Conservation (phyloP, 2,888 invertebrate genomes). For the Ceramica pisi region DNA sequence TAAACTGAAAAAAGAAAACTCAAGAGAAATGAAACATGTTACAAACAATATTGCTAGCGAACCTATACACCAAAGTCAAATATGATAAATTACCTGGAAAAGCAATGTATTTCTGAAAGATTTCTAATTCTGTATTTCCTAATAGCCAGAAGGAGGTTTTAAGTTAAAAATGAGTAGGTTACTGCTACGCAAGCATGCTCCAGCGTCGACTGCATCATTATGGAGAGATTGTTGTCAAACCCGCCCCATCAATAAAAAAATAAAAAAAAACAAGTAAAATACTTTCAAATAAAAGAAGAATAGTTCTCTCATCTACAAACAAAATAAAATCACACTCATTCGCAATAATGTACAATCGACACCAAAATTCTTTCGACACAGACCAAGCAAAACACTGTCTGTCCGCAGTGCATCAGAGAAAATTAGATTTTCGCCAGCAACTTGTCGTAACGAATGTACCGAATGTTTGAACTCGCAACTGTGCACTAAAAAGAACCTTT, state of each 20-base stretch:
- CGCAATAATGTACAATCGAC: constrained; percentile 17
- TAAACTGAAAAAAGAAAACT: not conserved
- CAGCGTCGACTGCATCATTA: too few species aligned
- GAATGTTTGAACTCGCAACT: constrained; percentile 67
- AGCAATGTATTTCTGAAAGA: too few species aligned
- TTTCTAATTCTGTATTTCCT: not conserved
- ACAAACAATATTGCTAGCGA: not conserved
- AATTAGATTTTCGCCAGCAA: constrained; percentile 73
- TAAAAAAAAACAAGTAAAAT: too few species aligned
- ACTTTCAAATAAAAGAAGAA: too few species aligned
- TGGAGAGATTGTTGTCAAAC: too few species aligned
- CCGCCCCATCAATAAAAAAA: too few species aligned
- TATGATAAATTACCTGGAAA: too few species aligned
- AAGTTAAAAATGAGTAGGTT: not conserved
- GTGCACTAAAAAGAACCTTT: constrained; percentile 66
- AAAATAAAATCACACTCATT: not conserved
- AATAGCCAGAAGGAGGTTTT: not conserved
- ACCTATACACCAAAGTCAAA: not conserved
- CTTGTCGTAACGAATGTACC: constrained; percentile 75
- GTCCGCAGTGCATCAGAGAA: constrained; percentile 63
- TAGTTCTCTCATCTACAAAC: not conserved
- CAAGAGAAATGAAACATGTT: not conserved
- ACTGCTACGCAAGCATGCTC: too few species aligned
- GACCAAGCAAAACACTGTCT: constrained; percentile 44
- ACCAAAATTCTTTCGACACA: constrained; percentile 4